Evolutionary conservation across 2,797 vertebrate species (phyloP).

Genomic region (Poecilia velifera): DNA sequence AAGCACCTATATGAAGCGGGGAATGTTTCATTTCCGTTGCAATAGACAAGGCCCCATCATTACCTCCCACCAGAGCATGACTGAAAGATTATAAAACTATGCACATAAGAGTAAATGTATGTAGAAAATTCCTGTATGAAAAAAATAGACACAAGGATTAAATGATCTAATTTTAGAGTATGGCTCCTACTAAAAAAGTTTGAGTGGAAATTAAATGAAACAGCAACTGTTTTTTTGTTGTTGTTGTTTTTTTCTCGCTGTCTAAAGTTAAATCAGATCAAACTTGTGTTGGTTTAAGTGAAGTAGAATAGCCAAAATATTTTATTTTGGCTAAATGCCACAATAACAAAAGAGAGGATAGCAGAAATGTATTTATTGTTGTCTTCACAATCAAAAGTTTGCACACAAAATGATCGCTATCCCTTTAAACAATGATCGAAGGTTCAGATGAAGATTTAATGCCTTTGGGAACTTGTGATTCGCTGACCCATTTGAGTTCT

Average conservation of each 20-base stretch:
- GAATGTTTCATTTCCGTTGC: conserved; percentile 42
- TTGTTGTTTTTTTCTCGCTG: no score
- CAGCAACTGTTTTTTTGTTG: neutral
- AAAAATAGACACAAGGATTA: neutral
- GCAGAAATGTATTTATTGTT: neutral
- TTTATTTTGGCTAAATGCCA: neutral
- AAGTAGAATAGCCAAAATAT: neutral
- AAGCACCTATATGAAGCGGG: conserved; percentile 36
- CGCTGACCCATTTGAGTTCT: neutral
- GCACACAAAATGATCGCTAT: neutral
- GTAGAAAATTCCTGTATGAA: neutral
- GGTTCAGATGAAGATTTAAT: neutral
- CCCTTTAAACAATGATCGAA: neutral
- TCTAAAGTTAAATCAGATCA: neutral
- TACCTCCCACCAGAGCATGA: conserved; percentile 24
- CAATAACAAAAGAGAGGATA: neutral
- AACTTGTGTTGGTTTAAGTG: neutral
- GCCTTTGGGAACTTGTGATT: neutral
- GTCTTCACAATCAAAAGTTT: neutral
- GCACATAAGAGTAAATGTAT: neutral
- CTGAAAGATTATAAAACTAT: conserved; percentile 23
- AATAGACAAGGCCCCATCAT: conserved; percentile 38
- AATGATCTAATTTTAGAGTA: neutral
- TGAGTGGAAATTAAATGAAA: neutral
- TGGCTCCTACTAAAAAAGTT: neutral